Conservation (phyloP, 2,888 invertebrate genomes). For the Strigamia crassipes region DNA sequence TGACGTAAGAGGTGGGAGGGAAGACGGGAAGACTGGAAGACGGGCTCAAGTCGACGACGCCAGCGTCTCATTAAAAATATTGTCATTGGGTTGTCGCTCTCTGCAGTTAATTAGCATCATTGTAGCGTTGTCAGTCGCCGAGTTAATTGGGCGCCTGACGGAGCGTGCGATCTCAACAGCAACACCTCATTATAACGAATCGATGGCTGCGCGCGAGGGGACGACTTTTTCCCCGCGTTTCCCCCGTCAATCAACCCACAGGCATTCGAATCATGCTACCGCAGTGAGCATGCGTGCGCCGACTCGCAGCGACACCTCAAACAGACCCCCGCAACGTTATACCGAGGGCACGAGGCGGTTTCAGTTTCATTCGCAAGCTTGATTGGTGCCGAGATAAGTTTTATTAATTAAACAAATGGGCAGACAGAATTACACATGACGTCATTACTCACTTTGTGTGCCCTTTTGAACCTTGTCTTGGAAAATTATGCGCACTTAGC, state of each 20-base stretch:
- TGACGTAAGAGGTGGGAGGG: not conserved
- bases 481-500: constrained; percentile 6
- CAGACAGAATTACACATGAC: constrained; percentile 23
- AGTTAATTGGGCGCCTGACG: constrained; percentile 46
- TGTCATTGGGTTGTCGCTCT: constrained; percentile 38
- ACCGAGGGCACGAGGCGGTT: not conserved
- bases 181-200: constrained; percentile 26
- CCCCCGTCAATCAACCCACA: constrained; percentile 6
- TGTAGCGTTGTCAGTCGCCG: constrained; percentile 43
- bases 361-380: constrained; percentile 17
- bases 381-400: constrained; percentile 30
- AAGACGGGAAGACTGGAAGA: not conserved
- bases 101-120: constrained; percentile 45
- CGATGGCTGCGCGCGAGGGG: not conserved
- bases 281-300: not conserved
- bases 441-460: not conserved
- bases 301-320: not conserved
- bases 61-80: constrained; percentile 44
- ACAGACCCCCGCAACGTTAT: not conserved
- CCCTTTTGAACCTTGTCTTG: not conserved
- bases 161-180: constrained; percentile 29
- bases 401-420: constrained; percentile 26
- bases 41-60: constrained; percentile 23
- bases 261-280: not conserved
- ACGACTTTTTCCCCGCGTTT: constrained; percentile 6